Conservation (phyloP, 1,140 invertebrate genomes). For the Lerema accius region DNA sequence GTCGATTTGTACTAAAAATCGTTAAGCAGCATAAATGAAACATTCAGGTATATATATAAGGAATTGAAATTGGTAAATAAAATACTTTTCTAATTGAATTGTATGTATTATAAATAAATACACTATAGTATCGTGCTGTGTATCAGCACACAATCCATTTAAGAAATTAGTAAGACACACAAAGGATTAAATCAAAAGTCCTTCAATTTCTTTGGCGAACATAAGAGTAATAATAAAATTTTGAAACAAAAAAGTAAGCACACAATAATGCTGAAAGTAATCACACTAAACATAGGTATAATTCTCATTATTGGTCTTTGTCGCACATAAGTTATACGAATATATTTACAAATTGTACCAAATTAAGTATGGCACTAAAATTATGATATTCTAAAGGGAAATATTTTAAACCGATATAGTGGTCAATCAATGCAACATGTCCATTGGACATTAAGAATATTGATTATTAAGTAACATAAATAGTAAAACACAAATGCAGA, state of each 20-base stretch:
- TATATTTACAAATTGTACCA: slow-evolving; percentile 65
- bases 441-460: too few species aligned
- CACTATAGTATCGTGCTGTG: slow-evolving; percentile 45
- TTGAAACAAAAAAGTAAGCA: slow-evolving; percentile 31
- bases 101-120: slow-evolving; percentile 76
- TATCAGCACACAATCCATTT: slow-evolving; percentile 39
- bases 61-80: too few species aligned
- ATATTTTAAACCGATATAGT: too few species aligned
- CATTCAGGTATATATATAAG: too few species aligned
- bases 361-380: slow-evolving; percentile 45
- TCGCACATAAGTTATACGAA: slow-evolving; percentile 7
- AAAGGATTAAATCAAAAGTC: slow-evolving; percentile 46
- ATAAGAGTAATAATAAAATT: slow-evolving; percentile 44
- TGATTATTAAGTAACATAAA: too few species aligned
- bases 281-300: slow-evolving; percentile 22
- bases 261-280: background rate
- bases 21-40: too few species aligned
- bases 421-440: too few species aligned
- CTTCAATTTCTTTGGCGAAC: slow-evolving; percentile 66
- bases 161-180: slow-evolving; percentile 38
- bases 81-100: slow-evolving; percentile 33
- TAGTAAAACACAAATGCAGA: slow-evolving; percentile 40
- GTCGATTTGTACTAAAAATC: too few species aligned
- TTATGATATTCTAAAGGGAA: slow-evolving; percentile 6
- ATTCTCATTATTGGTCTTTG: slow-evolving; percentile 35